These are phyloP conservation scores for Eubasilissa regina DNA, from an alignment of 1,140 invertebrate species.

Conservation along the genomic window DNA sequence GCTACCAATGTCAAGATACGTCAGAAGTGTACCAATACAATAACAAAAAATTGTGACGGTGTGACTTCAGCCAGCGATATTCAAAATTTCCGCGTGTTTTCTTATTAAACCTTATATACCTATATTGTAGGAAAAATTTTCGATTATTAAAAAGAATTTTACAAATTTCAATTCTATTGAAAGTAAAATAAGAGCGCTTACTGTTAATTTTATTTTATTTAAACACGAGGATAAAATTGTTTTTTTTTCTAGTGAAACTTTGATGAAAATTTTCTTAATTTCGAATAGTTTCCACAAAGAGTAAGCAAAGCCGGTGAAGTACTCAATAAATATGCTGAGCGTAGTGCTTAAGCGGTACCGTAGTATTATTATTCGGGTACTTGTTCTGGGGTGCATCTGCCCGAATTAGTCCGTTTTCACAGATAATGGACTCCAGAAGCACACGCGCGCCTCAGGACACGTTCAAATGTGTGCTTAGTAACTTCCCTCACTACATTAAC, in stretches of 20 bases:
- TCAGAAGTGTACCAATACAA: too few relatives aligned
- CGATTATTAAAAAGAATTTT: too few relatives aligned
- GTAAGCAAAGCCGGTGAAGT: neutral
- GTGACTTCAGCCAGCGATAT: too few relatives aligned
- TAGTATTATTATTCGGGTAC: slow-evolving; percentile 1
- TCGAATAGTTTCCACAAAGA: neutral
- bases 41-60: too few relatives aligned
- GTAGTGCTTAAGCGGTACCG: neutral
- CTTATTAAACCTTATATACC: too few relatives aligned
- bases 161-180: too few relatives aligned
- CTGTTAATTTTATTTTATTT: too few relatives aligned
- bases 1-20: too few relatives aligned
- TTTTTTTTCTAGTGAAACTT: neutral
- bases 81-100: too few relatives aligned
- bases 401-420: slow-evolving; percentile 55
- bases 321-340: neutral
- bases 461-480: slow-evolving; percentile 46
- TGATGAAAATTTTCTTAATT: neutral
- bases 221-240: too few relatives aligned
- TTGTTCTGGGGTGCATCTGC: slow-evolving; percentile 51
- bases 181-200: too few relatives aligned
- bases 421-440: slow-evolving; percentile 55
- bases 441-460: slow-evolving; percentile 46
- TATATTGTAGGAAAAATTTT: too few relatives aligned
- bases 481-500: slow-evolving; percentile 47